These are phyloP conservation scores for Bombus soroeensis DNA, from an alignment of 1,140 invertebrate genomes.

Conservation along the genomic window DNA sequence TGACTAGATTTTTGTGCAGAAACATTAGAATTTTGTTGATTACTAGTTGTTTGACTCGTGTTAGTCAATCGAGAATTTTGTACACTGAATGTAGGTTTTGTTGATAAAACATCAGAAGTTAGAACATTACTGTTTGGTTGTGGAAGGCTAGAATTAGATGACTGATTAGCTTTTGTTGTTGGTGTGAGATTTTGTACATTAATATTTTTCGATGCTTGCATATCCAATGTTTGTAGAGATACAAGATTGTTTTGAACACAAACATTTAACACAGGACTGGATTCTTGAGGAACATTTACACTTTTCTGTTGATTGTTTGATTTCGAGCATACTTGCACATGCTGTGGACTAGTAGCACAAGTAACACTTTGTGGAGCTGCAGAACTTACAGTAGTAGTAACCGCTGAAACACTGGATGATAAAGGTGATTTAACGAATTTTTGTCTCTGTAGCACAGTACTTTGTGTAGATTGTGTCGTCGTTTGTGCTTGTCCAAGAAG, in stretches of 20 bases:
- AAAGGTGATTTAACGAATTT: slow-evolving; percentile 75
- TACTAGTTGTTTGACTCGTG: slow-evolving; percentile 45
- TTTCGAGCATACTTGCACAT: slow-evolving; percentile 67
- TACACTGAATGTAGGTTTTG: slow-evolving; percentile 55
- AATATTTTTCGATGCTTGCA: slow-evolving; percentile 59
- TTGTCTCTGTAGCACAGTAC: slow-evolving; percentile 58
- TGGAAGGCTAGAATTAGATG: slow-evolving; percentile 56
- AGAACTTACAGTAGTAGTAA: slow-evolving; percentile 62
- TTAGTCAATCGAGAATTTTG: slow-evolving; percentile 60
- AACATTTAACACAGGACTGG: slow-evolving; percentile 57
- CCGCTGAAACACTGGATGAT: slow-evolving; percentile 38
- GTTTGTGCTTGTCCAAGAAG: slow-evolving; percentile 75
- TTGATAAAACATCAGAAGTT: slow-evolving; percentile 47
- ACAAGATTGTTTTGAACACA: slow-evolving; percentile 56
- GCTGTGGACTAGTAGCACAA: slow-evolving; percentile 71
- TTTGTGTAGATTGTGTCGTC: slow-evolving; percentile 69
- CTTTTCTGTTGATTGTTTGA: slow-evolving; percentile 63
- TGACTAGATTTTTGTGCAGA: slow-evolving; percentile 66
- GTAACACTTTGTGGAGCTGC: slow-evolving; percentile 64
- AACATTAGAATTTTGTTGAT: slow-evolving; percentile 63
- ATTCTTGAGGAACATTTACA: slow-evolving; percentile 59
- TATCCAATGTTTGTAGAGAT: slow-evolving; percentile 60
- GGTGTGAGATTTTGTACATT: slow-evolving; percentile 65
- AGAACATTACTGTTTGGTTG: slow-evolving; percentile 52
- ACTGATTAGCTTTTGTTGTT: slow-evolving; percentile 60